These are phyloP conservation scores for Belonocnema kinseyi DNA, from an alignment of 1,140 invertebrate genomes.

Conservation along the genomic window DNA sequence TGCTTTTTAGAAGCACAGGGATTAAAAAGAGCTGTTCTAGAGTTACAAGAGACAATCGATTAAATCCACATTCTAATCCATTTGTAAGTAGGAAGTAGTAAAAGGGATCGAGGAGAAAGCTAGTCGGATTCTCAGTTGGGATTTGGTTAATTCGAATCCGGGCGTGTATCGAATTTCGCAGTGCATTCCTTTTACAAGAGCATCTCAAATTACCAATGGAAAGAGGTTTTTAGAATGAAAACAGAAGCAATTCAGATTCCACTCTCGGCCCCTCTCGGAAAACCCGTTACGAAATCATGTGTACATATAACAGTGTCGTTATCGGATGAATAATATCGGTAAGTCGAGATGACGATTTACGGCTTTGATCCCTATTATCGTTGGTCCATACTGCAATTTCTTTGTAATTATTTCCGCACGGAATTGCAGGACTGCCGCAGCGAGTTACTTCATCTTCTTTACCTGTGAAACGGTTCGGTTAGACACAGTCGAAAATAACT, in stretches of 20 bases:
- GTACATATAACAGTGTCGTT: not conserved
- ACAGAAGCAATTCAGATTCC: constrained; percentile 26
- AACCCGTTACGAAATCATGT: constrained; percentile 11
- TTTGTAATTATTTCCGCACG: constrained; percentile 13
- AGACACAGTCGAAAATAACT: not conserved
- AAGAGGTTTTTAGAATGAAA: constrained; percentile 18
- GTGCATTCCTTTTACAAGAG: constrained; percentile 15
- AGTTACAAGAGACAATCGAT: constrained; percentile 21
- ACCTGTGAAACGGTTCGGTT: not conserved
- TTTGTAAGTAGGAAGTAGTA: constrained; percentile 18
- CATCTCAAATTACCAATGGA: constrained; percentile 19
- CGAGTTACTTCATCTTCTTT: constrained; percentile 12
- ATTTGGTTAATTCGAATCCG: constrained; percentile 21
- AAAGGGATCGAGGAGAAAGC: not conserved
- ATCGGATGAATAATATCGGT: constrained; percentile 1
- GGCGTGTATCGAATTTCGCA: constrained; percentile 21
- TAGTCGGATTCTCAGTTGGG: constrained; percentile 2
- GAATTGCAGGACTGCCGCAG: not conserved
- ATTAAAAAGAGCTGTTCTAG: constrained; percentile 7
- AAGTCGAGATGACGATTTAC: constrained; percentile 11
- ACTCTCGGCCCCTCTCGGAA: not conserved
- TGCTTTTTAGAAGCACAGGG: not conserved
- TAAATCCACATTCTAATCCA: constrained; percentile 31
- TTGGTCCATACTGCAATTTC: constrained; percentile 2
- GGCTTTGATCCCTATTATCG: not conserved